Evolutionary conservation across 2,888 invertebrate species (phyloP), one percentile per base, ranked within the genome.

Genomic region (Graphium colonna): DNA sequence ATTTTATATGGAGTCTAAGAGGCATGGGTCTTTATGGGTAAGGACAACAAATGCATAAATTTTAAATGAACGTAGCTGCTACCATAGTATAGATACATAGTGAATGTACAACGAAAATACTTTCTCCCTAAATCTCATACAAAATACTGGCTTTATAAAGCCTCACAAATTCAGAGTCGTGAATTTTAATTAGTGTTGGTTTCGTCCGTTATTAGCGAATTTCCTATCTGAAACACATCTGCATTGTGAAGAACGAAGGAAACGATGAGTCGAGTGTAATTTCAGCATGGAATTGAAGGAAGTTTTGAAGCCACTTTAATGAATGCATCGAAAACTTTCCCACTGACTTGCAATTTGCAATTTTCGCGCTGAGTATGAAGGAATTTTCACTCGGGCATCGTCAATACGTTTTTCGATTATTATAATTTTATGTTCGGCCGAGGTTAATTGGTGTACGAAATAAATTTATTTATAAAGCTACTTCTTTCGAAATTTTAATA

Each of bases 321-420:
- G 75, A 79, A 79, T 81, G 79, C 80, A 81, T 74, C 75, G 73
- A 69, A 73, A 80, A 82, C 75, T 82, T 80, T 68, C 60, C 61
- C 65, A 65, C 75, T 72, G 75, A 77, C 75, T 76, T 73, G 75
- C 75, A 72, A 73, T 75, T 72, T 73, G 69, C 73, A 69, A 71
- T 75, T 79, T 69, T 68, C 66, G 61, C 60, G 62, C 56, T 62
- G 60, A 61, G 60, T 56, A 64, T 61, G 52, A 57, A 65, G 61
- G 55, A 62, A 56, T 66, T 64, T 62, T 57, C 64, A 63, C 59
- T 61, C 57, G 55, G 57, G 51, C 59, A 59, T 59, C 57, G 52
- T 51, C 57, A 56, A 49, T 54, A 50, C 45, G 50, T 45, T 50
- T 54, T 54, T 54, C 45, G 50, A 54, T 50, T 54, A 54, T 50